Evolutionary conservation across 1,140 invertebrate species (phyloP).

Genomic region (Scaptomyza graminum): DNA sequence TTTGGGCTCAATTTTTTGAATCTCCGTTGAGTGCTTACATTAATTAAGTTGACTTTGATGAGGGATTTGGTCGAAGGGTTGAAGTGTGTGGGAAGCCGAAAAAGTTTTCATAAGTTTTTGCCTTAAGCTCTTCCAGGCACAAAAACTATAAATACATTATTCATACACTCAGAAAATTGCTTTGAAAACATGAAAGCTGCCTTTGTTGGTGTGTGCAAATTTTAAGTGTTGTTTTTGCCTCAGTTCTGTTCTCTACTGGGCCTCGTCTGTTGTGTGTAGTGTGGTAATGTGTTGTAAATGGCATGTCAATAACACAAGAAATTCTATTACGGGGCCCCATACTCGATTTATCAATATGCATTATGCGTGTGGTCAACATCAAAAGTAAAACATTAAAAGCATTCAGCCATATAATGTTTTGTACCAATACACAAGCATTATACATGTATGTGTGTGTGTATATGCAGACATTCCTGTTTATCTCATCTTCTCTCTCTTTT

Average conservation of each 20-base stretch:
- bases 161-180: no score
- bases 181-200: no score
- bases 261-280: neutral
- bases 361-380: constrained; percentile 68
- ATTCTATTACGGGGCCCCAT: neutral
- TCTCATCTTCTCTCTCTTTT: neutral
- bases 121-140: constrained; percentile 15
- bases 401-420: constrained; percentile 60
- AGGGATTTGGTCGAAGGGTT: constrained; percentile 35
- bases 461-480: constrained; percentile 10
- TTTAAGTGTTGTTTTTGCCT: neutral
- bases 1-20: neutral
- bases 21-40: constrained; percentile 48
- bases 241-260: neutral
- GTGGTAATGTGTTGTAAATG: constrained; percentile 24
- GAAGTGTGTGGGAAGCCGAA: constrained; percentile 1
- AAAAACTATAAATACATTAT: constrained; percentile 6
- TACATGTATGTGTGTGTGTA: constrained; percentile 28
- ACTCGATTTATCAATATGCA: constrained; percentile 39
- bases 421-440: constrained; percentile 23
- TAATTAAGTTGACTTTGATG: constrained; percentile 80
- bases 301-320: constrained; percentile 38
- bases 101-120: constrained; percentile 59
- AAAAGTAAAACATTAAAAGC: constrained; percentile 74
- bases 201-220: no score